A percentile compares a stretch with the other conserved stretches of the same genome.
Evolutionary conservation across 2,113 vertebrate species (phyloP).

Genomic region (Stictonetta naevosa): DNA sequence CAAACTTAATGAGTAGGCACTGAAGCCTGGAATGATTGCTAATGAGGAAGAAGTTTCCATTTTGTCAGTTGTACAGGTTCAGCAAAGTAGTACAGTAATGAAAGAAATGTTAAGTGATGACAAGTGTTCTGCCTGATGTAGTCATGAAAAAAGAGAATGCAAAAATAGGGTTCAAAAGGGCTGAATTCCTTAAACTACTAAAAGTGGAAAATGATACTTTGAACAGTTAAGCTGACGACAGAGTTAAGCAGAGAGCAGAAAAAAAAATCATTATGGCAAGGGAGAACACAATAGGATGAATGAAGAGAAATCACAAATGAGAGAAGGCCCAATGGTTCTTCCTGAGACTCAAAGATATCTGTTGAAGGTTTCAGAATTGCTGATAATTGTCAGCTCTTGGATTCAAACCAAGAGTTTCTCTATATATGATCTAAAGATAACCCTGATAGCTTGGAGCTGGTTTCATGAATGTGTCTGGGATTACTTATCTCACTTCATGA

Average conservation of each 20-base stretch:
- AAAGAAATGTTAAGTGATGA: background rate
- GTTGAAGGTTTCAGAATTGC: background rate
- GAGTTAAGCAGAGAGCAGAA: background rate
- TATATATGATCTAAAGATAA: constrained; percentile 22
- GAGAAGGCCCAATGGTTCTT: background rate
- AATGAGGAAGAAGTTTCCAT: background rate
- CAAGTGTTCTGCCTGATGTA: background rate
- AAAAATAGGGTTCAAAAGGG: background rate
- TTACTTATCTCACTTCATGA: background rate
- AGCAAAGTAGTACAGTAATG: background rate
- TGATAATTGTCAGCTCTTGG: background rate
- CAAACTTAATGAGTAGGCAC: background rate
- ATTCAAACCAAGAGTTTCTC: background rate
- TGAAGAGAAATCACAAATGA: background rate
- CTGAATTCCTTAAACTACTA: background rate
- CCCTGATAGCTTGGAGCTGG: background rate
- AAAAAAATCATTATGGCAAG: background rate
- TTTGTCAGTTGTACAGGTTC: background rate
- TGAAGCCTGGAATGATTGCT: background rate
- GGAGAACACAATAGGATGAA: background rate
- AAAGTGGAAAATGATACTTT: background rate
- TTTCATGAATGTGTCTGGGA: background rate
- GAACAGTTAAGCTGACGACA: background rate
- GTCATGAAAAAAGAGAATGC: background rate
- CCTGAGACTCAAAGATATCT: background rate